These are phyloP conservation scores for Rallus limicola DNA, from an alignment of 2,113 vertebrate species.

Conservation along the genomic window DNA sequence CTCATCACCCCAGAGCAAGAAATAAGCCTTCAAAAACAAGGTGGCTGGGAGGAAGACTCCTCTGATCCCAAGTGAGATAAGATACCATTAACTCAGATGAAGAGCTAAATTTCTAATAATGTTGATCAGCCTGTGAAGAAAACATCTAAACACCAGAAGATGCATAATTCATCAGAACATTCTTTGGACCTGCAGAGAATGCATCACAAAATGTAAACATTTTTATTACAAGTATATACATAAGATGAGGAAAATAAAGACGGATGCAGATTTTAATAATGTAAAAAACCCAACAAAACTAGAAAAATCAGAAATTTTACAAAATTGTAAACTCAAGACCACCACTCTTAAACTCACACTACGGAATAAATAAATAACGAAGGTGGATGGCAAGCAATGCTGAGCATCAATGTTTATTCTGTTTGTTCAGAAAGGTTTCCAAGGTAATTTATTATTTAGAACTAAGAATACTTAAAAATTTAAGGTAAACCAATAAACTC, in stretches of 20 bases:
- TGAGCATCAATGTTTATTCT: background rate
- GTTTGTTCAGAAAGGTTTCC: background rate
- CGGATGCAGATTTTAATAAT: background rate
- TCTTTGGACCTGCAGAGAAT: background rate
- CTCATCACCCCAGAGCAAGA: background rate
- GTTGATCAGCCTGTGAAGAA: background rate
- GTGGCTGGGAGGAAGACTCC: background rate
- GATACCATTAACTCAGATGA: background rate
- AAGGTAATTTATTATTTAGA: background rate
- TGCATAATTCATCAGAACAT: background rate
- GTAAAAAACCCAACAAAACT: background rate
- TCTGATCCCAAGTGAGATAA: background rate
- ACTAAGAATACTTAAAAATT: background rate
- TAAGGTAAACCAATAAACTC: background rate
- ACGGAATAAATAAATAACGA: background rate
- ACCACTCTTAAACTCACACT: background rate
- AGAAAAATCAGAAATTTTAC: background rate
- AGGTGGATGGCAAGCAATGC: background rate
- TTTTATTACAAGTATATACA: background rate
- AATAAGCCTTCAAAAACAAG: background rate
- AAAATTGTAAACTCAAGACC: background rate
- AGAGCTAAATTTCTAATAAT: background rate
- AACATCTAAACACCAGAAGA: background rate
- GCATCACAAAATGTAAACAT: background rate
- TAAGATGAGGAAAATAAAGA: conserved; percentile 6